These are phyloP conservation scores for Oryctes rhinoceros DNA, from an alignment of 1,140 invertebrate genomes.

Conservation along the genomic window DNA sequence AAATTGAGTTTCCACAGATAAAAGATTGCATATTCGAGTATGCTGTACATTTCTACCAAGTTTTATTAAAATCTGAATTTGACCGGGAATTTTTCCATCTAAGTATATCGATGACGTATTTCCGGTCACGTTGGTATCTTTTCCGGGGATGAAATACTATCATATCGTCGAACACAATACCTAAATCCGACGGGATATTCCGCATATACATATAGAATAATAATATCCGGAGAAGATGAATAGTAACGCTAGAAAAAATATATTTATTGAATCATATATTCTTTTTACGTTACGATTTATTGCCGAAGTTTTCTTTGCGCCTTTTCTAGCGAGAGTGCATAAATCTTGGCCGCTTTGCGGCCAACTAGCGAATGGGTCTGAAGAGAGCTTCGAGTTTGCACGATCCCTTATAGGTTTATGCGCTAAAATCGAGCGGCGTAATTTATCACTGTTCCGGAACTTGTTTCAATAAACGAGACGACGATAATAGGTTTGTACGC, in stretches of 20 bases:
- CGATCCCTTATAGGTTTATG: not conserved
- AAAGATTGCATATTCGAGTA: too few relatives aligned
- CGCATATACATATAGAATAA: too few relatives aligned
- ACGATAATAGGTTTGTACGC: slow-evolving; percentile 9
- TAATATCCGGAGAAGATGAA: not conserved
- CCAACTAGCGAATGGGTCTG: not conserved
- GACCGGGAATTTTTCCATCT: too few relatives aligned
- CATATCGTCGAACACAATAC: too few relatives aligned
- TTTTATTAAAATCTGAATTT: too few relatives aligned
- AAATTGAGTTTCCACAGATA: too few relatives aligned
- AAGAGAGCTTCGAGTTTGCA: not conserved
- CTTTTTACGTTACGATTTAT: not conserved
- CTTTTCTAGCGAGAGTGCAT: not conserved
- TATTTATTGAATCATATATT: slow-evolving; percentile 20
- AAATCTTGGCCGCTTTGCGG: not conserved
- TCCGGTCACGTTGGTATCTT: too few relatives aligned
- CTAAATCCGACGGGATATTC: too few relatives aligned
- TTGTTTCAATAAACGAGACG: slow-evolving; percentile 25
- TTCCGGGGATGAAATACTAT: too few relatives aligned
- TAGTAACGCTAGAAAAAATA: not conserved
- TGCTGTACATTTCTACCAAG: too few relatives aligned
- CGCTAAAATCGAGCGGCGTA: slow-evolving; percentile 4
- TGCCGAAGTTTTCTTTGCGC: slow-evolving; percentile 16
- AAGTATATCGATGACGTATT: too few relatives aligned
- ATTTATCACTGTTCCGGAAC: slow-evolving; percentile 25